These are phyloP conservation scores for Cosmopolites sordidus DNA, from an alignment of 2,888 invertebrate species.

Conservation along the genomic window DNA sequence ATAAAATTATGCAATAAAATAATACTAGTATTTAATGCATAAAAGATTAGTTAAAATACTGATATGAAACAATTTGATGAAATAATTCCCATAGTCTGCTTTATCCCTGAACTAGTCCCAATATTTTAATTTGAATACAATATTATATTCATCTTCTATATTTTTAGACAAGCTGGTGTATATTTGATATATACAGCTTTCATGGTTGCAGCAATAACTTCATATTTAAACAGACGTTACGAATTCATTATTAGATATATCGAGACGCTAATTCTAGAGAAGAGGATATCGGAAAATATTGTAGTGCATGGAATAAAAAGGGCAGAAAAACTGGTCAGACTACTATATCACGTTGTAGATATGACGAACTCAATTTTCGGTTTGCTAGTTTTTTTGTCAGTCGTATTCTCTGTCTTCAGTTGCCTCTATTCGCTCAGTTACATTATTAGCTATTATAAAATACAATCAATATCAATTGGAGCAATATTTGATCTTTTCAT, in stretches of 20 bases:
- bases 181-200: slow-evolving; percentile 11
- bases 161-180: slow-evolving; percentile 11
- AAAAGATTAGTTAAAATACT: too few relatives aligned
- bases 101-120: too few relatives aligned
- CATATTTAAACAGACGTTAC: slow-evolving; percentile 12
- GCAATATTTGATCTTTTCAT: slow-evolving; percentile 1
- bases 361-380: slow-evolving; percentile 17
- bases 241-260: slow-evolving; percentile 1
- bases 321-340: slow-evolving; percentile 14
- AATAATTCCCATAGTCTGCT: too few relatives aligned
- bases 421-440: slow-evolving; percentile 15
- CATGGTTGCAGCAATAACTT: neutral
- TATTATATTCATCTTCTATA: too few relatives aligned
- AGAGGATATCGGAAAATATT: slow-evolving; percentile 3
- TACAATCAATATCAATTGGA: neutral
- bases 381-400: slow-evolving; percentile 16
- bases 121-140: too few relatives aligned
- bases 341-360: slow-evolving; percentile 11
- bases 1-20: too few relatives aligned
- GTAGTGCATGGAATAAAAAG: slow-evolving; percentile 12
- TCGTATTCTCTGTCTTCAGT: slow-evolving; percentile 12
- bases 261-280: neutral
- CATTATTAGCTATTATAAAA: slow-evolving; percentile 1
- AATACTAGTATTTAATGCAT: too few relatives aligned
- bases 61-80: too few relatives aligned